A percentile compares a stretch with the other conserved stretches of the same genome.
These are phyloP conservation scores for Heliconius ethilla DNA, from an alignment of 2,888 invertebrate genomes.

Conservation along the genomic window DNA sequence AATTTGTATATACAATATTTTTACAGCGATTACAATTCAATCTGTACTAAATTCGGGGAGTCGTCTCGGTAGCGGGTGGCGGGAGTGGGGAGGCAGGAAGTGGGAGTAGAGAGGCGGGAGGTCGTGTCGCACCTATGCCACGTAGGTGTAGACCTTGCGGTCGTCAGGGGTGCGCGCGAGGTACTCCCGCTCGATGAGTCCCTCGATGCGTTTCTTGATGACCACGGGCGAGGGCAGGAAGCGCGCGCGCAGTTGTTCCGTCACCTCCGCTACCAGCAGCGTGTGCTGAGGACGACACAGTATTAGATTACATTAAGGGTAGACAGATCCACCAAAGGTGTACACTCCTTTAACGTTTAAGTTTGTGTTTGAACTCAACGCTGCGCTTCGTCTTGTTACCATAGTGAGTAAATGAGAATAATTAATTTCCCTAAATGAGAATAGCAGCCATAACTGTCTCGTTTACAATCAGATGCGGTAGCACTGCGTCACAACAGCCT, in stretches of 20 bases:
- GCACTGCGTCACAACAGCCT: no score
- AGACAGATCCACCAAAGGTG: no score
- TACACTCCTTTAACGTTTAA: no score
- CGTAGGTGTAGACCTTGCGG: slow-evolving; percentile 97
- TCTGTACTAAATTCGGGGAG: slow-evolving; percentile 43
- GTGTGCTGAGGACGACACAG: slow-evolving; percentile 85
- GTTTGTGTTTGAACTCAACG: background rate
- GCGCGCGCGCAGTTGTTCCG: slow-evolving; percentile 97
- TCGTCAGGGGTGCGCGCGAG: slow-evolving; percentile 98
- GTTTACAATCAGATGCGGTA: background rate
- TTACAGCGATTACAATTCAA: slow-evolving; percentile 52
- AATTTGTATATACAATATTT: slow-evolving; percentile 69
- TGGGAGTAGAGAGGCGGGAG: background rate
- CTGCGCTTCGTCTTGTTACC: background rate
- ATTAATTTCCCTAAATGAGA: background rate
- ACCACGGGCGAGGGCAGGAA: slow-evolving; percentile 99
- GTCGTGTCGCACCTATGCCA: slow-evolving; percentile 86
- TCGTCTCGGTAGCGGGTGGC: slow-evolving; percentile 24
- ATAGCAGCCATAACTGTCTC: background rate
- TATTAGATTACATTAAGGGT: no score
- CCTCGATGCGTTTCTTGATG: slow-evolving; percentile 99
- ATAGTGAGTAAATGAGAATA: background rate
- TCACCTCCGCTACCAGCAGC: slow-evolving; percentile 97
- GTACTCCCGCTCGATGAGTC: slow-evolving; percentile 99
- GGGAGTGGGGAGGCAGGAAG: background rate